Base-by-base conservation (phyloP, 1,140 invertebrate species). In the Laodelphax striatellus region DNA sequence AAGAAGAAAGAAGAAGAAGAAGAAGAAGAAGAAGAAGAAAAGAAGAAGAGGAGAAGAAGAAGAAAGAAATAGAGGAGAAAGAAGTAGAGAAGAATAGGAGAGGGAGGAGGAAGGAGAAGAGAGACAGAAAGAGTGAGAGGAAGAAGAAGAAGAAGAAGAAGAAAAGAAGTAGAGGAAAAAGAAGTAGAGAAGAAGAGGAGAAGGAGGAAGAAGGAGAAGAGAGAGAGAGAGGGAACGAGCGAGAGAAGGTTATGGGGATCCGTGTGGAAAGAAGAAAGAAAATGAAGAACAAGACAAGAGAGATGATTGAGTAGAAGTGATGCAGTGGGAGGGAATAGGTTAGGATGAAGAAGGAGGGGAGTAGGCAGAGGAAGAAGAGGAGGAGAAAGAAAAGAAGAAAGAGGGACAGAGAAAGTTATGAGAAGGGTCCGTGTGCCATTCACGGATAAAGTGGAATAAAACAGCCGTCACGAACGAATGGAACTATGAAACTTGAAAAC, bases 261-360 rank as follows among this genome's bases (percentile, higher is more conserved):
- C n/a, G n/a, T n/a, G 4, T 19, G 46, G 46, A 10, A 22, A 22
- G 21, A 50, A 22, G 46, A 10, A 43, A 53, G 54, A 28, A 24
- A 34, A 46, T 22, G 42, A 42, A 24, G 53, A 57, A 43, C 21
- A 43, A 22, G 54, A 57, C 31, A 60, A 42, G 57, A 28, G 24
- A 28, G 24, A 6, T 28, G 24, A 28, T 2, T 2, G 24, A 28
- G 24, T 28, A 28, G 24, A 28, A 6, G 24, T 28, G 24, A 28
- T 2, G 24, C 2, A 6, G 2, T 4, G 24, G 24, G 24, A 28
- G 6, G 6, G 24, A 28, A 28, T 28, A 28, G 24, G 24, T 28
- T 28, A 6, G 6, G 24, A 28, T 4, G 34, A 11, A 38, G 34
- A 38, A 38, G 34, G 11, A 38, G 10, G 34, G 11, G 34, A 38